Base-by-base conservation (phyloP, 2,797 vertebrate species). In the Scarus forsteni region DNA sequence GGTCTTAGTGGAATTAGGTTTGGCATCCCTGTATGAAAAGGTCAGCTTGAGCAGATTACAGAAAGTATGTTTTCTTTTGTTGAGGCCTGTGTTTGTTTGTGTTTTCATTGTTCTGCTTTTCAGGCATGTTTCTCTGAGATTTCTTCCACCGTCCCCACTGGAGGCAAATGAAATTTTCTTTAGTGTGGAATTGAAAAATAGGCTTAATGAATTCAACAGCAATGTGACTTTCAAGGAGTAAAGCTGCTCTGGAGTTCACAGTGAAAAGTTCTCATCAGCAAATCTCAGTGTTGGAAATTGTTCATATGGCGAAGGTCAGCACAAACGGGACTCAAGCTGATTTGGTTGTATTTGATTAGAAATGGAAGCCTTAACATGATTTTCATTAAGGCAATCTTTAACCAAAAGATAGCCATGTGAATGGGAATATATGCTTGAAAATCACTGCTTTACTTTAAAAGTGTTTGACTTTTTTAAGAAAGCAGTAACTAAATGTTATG, bases 291-390 rank as follows among this genome's bases (percentile, higher is more conserved):
- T 53, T 10, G 15, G 57, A 58, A 58, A 39, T 53, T 9, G 56
- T 66, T 51, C 45, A 51, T 7, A 48, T 51, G 52, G 50, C 50
- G 60, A 55, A 58, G 3, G 57, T 36, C 55, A 58, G 45, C 59
- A 68, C 59, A 57, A 57, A 75, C 52, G 52, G 68, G 54, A 56
- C 55, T 55, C 50, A 16, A 16, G 7, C 52, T 53, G 46, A 46
- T 48, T 71, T 15, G n/a, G 43, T 38, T 42, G 35, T 43, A 27
- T 27, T 27, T 27, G 53, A 39, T 6, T 15, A 42, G 48, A 60
- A 42, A 42, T 35, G 10, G 40, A 46, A 52, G 35, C 15, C 39
- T 51, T 1, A 16, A 10, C 14, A 12, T 36, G 36, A 27, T 72
- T 55, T 51, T 66, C 15, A 0, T 10, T 19, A n/a, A 49, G 0